Percentiles rank a stretch among this genome's conserved stretches.
Evolutionary conservation across 2,888 invertebrate genomes (phyloP).

Genomic region (Callimorpha dominula): DNA sequence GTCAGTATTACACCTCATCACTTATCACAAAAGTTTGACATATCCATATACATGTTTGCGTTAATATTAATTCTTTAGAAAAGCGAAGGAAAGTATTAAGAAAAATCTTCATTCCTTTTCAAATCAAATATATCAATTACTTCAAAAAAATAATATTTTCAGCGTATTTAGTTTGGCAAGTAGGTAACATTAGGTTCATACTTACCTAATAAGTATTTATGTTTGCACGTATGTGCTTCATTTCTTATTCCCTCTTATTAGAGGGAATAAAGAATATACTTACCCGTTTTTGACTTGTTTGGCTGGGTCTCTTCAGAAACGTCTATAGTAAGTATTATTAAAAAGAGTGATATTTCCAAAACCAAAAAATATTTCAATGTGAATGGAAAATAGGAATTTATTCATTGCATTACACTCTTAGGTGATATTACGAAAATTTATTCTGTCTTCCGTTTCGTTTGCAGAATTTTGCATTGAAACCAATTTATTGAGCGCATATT

Average conservation of each 20-base stretch:
- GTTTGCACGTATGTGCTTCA: constrained; percentile 36
- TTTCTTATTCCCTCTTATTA: constrained; percentile 45
- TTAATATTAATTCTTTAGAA: not conserved
- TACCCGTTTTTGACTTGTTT: not conserved
- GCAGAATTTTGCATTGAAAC: no score
- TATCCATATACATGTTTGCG: not conserved
- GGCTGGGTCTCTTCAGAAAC: not conserved
- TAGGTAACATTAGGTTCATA: no score
- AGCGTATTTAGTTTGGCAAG: not conserved
- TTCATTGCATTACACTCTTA: constrained; percentile 27
- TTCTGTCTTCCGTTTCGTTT: no score
- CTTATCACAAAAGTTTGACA: not conserved
- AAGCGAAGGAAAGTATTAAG: not conserved
- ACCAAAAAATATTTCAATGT: not conserved
- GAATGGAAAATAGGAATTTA: constrained; percentile 48
- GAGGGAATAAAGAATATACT: no score
- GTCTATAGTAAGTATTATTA: not conserved
- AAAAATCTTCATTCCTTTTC: not conserved
- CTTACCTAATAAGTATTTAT: not conserved
- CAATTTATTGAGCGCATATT: no score
- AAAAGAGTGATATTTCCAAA: not conserved
- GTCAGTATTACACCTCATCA: constrained; percentile 36
- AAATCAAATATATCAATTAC: not conserved
- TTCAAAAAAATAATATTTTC: not conserved
- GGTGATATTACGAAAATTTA: no score